Evolutionary conservation across 2,888 invertebrate genomes (phyloP), one percentile per base, ranked within the genome.

Genomic region (Hyppa rectilinea): DNA sequence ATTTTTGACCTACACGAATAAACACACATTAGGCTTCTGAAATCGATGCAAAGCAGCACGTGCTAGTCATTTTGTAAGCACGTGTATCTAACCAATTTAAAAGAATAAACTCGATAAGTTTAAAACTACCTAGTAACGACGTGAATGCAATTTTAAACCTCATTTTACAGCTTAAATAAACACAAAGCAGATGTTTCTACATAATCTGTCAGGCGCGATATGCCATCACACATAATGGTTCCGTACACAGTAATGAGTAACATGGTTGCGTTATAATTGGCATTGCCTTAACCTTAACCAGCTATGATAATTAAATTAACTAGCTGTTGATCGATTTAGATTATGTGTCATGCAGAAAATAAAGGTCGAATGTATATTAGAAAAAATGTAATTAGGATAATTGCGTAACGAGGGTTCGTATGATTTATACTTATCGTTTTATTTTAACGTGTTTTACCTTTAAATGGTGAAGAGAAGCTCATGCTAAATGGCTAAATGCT

Each of bases 131-230:
- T 86, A 75, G 85, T 86, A 85, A 87, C 73, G 61, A 59, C n/a
- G 26, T 47, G n/a, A 83, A 84, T 76, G 80, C 75, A 84, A 88
- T 88, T 88, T 81, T 69, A 83, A 87, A 85, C 82, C 81, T 84
- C 77, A 87, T 88, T 89, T 83, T 77, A 43, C 31, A 64, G 68
- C 67, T 77, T 78, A 56, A 68, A 72, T 43, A 20, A 71, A 81
- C 71, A 74, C 66, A 78, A 80, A 84, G 89, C 90, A 91, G 90
- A 83, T 90, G 90, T 86, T 83, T 71, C 59, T 71, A 65, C 72
- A 76, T 67, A 77, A 76, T 61, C 61, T 74, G 78, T 67, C 78
- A 84, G 71, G 81, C 59, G 80, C 66, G 73, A 49, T 66, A 71
- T 47, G 34, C 58, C 62, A 61, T 70, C 68, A 53, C n/a, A 38